Base-by-base conservation (phyloP, 2,888 invertebrate species). In the Agriotes lineatus region DNA sequence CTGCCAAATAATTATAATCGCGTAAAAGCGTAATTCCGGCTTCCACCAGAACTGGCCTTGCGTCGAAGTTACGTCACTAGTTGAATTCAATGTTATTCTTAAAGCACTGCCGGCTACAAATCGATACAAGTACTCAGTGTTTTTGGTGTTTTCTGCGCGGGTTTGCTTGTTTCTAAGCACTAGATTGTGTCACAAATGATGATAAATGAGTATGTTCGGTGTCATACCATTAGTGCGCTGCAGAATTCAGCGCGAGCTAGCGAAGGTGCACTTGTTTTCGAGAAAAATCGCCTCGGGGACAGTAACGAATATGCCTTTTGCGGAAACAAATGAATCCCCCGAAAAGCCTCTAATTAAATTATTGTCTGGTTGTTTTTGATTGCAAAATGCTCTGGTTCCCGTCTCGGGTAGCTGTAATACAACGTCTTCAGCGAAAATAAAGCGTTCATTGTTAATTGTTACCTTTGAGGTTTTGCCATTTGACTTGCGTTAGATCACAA, bases 191-290 rank as follows among this genome's bases (percentile, higher is more conserved):
- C 45, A 12, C 33, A 45, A 60, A 60, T 48, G 45, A 60, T 60
- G 59, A 60, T 60, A 60, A 60, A 60, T 60, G 59, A 33, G 48
- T 60, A 45, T 25, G 22, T 60, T 18, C 12, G 22, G 45, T 60
- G 56, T 56, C 56, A 56, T 56, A 56, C 56, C 39, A 56, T 39
- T 56, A 56, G 56, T 14, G 20, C 37, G 56, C 4, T 56, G 56
- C 39, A 56, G 39, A 54, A 54, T 35, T 54, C 35, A 33, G 10
- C 6, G 35, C 37, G 33, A 35, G 35, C 5, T 25, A n/a, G 33
- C 2, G 12, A 35, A 39, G 14, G 20, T 56, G 39, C 39, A 39
- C 56, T 56, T 39, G 12, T n/a, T 56, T 39, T 22, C 7, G n/a
- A 56, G 37, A 37, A 39, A 39, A 39, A 20, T 18, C 9, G 19